Evolutionary conservation across 30 jellyfish, hydroid and myxozoan species (phyloP).

Genomic region (Mastigias papua): DNA sequence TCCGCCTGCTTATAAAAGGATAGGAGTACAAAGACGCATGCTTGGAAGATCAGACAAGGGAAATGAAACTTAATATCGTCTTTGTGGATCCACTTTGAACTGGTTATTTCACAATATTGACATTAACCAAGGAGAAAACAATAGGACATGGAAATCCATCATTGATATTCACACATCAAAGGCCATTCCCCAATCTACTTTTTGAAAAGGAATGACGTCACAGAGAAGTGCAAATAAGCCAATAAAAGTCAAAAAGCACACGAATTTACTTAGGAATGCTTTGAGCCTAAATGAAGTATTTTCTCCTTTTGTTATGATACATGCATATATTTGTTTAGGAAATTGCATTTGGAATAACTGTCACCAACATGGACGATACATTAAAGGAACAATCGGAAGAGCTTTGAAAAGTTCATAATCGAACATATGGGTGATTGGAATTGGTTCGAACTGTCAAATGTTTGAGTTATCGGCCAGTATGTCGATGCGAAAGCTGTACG

Average conservation of each 20-base stretch:
- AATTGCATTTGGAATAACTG: background rate
- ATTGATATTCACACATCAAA: background rate
- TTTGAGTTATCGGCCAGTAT: no score
- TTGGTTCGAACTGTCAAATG: no score
- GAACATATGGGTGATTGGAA: no score
- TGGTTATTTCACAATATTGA: background rate
- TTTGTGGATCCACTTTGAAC: background rate
- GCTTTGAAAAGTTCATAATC: no score
- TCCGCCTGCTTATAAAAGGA: background rate
- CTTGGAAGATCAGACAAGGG: background rate
- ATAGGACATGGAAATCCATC: background rate
- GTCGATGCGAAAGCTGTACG: no score
- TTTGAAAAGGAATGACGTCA: background rate
- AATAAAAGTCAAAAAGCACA: background rate
- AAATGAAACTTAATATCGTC: background rate
- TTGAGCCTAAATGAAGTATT: background rate
- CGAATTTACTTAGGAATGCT: background rate
- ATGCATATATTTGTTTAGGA: background rate
- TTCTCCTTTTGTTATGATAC: background rate
- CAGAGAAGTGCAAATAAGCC: background rate
- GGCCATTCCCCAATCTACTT: background rate
- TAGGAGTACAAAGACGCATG: background rate
- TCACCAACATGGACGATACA: background rate
- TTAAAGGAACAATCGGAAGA: background rate
- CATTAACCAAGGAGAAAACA: background rate